Base-by-base conservation (phyloP, 2,113 vertebrate species). In the Furnarius figulus region DNA sequence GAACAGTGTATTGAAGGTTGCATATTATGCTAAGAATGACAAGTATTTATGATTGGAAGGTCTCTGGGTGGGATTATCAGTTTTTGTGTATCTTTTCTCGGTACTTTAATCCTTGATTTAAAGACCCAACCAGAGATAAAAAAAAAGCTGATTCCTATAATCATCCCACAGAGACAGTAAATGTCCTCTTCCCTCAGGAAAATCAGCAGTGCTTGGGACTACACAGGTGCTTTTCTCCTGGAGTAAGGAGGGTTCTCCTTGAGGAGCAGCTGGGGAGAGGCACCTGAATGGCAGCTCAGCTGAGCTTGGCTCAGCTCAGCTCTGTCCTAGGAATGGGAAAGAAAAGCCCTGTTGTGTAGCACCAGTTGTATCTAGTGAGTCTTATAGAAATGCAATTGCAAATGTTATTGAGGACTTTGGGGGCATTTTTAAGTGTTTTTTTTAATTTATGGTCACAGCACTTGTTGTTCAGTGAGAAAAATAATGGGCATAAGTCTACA, bases 11-110 rank as follows among this genome's bases (percentile, higher is more conserved):
- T 62, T 73, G 75, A 68, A 73, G 50, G 75, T 24, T 94, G 58
- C n/a, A 23, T 50, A 70, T 92, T 88, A 39, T 66, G 74, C 58
- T 73, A n/a, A 79, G 75, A 85, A 65, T 58, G 92, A 92, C 88
- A 94, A 88, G 59, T 83, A 74, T 92, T 95, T 96, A 88, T 62
- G 79, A 21, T 58, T 90, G 67, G 67, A 80, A 91, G 40, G 31
- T 85, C 27, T 61, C 62, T 87, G 33, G 39, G 31, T 73, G 67
- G 53, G 35, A 62, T 76, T 68, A 68, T n/a, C 40, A 31, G 20
- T 2, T 91, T 93, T 85, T 79, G 70, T 53, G 42, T 39, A 56
- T 27, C 33, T 82, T 82, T 89, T 61, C 58, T 87, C 0, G 0
- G n/a, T 85, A 76, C 82, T 91, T 90, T 94, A 82, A 65, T 82